Evolutionary conservation across 2,113 vertebrate species (phyloP).

Genomic region (Gnathonemus longibarbis): DNA sequence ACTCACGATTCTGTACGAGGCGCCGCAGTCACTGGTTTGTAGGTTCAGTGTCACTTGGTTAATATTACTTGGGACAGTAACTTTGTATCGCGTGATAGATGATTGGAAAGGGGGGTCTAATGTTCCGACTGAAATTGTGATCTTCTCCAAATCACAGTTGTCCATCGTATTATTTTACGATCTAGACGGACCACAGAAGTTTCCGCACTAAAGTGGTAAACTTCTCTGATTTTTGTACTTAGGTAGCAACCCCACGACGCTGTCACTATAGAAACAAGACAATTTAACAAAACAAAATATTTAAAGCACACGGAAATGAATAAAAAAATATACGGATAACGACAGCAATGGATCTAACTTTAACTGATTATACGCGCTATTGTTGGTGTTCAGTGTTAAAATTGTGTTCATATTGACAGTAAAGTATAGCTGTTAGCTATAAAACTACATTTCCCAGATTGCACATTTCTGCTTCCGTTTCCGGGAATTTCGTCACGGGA

Average conservation of each 20-base stretch:
- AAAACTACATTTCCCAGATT: slow-evolving; percentile 17
- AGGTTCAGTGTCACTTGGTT: slow-evolving; percentile 35
- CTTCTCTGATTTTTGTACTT: not conserved
- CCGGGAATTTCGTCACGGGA: not conserved
- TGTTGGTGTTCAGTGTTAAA: not conserved
- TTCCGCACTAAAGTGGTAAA: not conserved
- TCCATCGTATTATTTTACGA: slow-evolving; percentile 40
- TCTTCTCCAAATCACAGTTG: slow-evolving; percentile 56
- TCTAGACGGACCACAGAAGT: not conserved
- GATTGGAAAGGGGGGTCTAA: slow-evolving; percentile 45
- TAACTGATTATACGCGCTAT: not conserved
- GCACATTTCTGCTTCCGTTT: not conserved
- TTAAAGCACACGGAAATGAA: not conserved
- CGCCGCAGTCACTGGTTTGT: slow-evolving; percentile 44
- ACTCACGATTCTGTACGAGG: slow-evolving; percentile 51
- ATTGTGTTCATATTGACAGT: not conserved
- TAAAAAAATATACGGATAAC: not conserved
- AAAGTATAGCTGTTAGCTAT: not conserved
- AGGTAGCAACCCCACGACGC: not conserved
- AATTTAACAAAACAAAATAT: not conserved
- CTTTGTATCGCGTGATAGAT: slow-evolving; percentile 38
- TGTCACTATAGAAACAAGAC: slow-evolving; percentile 35
- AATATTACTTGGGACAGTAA: slow-evolving; percentile 42
- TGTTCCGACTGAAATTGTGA: slow-evolving; percentile 33
- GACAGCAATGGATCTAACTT: not conserved